Base-by-base conservation (phyloP, 1,140 invertebrate genomes). In the Nixonia krombeini region DNA sequence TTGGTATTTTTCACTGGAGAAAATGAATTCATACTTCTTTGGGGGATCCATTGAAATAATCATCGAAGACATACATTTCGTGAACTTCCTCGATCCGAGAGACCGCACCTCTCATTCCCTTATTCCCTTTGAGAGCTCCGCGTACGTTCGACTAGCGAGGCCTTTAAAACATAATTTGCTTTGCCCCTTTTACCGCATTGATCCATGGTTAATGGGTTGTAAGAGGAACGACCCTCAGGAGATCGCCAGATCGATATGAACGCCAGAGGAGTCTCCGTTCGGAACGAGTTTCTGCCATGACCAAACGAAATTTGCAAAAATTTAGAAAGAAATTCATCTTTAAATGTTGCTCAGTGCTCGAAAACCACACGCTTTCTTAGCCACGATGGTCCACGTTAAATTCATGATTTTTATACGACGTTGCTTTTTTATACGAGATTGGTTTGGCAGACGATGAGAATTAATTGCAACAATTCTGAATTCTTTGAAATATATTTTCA, bases 131-230 rank as follows among this genome's bases (percentile, higher is more conserved):
- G 31, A 13, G 44, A 66, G 45, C 55, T 59, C 63, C 45, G 41
- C 38, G 35, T 50, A 25, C 31, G 55, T 66, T 66, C 63, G 52
- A 55, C 52, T 66, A 35, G 38, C 31, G 28, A 16, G 25, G 50
- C 55, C 62, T 65, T 65, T 58, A 53, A 65, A 58, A 53, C 44
- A 42, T 58, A 65, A 65, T 44, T 65, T 35, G 49, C 44, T 58
- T 58, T 65, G 52, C 37, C 44, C 62, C 37, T 53, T 47, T 18
- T 65, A 49, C 46, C 53, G 62, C 55, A 57, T 58, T 65, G 62
- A 66, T 66, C 55, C 49, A 66, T 55, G 42, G 55, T 66, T 58
- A 66, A 66, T 59, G 62, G 57, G 35, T 66, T 58, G 57, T 35
- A 66, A 66, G 62, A 58, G 55, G 47, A 66, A 66, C 56, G 42